Evolutionary conservation across 2,797 vertebrate species (phyloP).

Genomic region (Tangara arthus): DNA sequence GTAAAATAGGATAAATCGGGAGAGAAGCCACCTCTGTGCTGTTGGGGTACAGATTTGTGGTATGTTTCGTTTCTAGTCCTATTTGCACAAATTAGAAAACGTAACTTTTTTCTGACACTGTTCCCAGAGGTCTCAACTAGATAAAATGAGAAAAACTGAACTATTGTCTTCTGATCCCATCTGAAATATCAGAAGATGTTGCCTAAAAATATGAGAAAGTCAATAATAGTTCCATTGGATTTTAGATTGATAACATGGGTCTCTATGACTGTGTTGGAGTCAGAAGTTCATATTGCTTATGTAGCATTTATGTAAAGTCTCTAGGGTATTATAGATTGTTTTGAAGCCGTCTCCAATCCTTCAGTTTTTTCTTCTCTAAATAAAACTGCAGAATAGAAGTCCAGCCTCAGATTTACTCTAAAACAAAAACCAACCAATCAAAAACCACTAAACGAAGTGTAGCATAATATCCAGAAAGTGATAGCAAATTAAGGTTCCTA

Average conservation of each 20-base stretch:
- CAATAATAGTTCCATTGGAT: background rate
- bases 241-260: background rate
- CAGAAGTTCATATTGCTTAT: background rate
- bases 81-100: background rate
- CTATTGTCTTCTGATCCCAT: background rate
- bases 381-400: background rate
- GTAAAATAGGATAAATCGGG: background rate
- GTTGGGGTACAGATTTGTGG: background rate
- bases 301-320: background rate
- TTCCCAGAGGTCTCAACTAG: background rate
- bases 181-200: background rate
- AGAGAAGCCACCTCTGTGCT: background rate
- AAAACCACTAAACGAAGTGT: background rate
- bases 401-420: background rate
- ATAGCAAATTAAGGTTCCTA: background rate
- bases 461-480: background rate
- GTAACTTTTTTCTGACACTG: background rate
- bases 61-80: background rate
- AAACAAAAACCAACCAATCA: background rate
- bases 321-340: background rate
- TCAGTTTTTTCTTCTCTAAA: background rate
- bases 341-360: background rate
- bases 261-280: background rate
- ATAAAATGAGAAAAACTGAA: background rate
- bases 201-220: background rate